Conservation (phyloP, 2,888 invertebrate species). For the Drosophila vallismaia region DNA sequence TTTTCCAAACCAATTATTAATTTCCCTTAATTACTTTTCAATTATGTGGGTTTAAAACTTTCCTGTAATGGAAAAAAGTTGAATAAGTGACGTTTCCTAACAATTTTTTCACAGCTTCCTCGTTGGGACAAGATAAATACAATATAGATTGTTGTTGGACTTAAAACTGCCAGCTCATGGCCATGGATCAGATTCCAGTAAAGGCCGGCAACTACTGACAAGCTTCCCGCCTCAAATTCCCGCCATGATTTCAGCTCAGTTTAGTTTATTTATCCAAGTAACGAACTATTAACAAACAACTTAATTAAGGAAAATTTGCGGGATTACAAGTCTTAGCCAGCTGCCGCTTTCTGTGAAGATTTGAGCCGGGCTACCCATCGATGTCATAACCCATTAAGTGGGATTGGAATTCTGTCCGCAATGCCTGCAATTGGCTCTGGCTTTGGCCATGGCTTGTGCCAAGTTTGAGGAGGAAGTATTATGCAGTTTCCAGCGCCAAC, state of each 20-base stretch:
- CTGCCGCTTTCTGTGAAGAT: constrained; percentile 8
- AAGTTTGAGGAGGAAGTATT: constrained; percentile 51
- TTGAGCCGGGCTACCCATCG: constrained; percentile 6
- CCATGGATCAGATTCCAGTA: constrained; percentile 28
- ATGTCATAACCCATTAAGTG: constrained; percentile 44
- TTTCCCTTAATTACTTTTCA: constrained; percentile 6
- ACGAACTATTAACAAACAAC: constrained; percentile 48
- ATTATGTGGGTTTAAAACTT: neutral
- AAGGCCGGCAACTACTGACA: constrained; percentile 11
- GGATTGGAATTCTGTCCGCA: constrained; percentile 43
- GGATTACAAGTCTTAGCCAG: constrained; percentile 25
- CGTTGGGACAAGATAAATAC: neutral
- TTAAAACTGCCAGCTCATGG: constrained; percentile 30
- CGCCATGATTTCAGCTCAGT: constrained; percentile 11
- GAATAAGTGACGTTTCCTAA: constrained; percentile 2
- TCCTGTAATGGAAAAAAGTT: constrained; percentile 2
- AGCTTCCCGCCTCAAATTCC: constrained; percentile 15
- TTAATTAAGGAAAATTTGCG: constrained; percentile 46
- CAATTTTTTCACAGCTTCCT: neutral
- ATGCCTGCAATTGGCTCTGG: constrained; percentile 36
- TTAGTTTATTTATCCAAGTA: constrained; percentile 52
- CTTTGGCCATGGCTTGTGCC: constrained; percentile 51
- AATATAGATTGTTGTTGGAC: neutral
- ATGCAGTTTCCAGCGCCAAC: constrained; percentile 36
- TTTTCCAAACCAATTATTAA: neutral